Percentiles rank a stretch among this genome's conserved stretches.
Conservation (phyloP, 2,888 invertebrate genomes). For the Andrena praecox region DNA sequence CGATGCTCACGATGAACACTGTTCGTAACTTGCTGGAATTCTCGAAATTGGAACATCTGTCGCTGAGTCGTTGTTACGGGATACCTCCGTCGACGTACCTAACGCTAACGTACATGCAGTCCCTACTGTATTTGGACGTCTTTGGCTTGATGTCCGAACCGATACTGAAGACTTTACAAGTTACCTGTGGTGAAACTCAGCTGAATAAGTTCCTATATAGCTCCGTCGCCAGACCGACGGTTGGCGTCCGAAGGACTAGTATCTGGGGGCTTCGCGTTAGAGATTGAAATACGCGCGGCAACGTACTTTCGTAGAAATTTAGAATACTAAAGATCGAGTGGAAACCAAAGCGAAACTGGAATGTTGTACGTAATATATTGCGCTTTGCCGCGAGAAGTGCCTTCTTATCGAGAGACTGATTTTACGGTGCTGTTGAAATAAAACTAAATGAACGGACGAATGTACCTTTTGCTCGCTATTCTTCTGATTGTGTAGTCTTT, state of each 20-base stretch:
- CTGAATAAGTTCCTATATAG: slow-evolving; percentile 93
- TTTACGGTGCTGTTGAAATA: slow-evolving; percentile 47
- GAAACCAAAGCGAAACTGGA: slow-evolving; percentile 62
- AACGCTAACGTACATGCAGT: slow-evolving; percentile 87
- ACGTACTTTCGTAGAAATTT: slow-evolving; percentile 4
- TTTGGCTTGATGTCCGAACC: slow-evolving; percentile 91
- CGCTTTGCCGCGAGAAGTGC: slow-evolving; percentile 44
- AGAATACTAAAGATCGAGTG: slow-evolving; percentile 20
- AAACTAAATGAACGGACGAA: slow-evolving; percentile 27
- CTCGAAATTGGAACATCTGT: slow-evolving; percentile 90
- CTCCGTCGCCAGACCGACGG: slow-evolving; percentile 95
- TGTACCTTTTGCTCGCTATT: slow-evolving; percentile 13
- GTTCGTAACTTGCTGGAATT: slow-evolving; percentile 87
- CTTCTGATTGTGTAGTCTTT: neutral
- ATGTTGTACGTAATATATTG: slow-evolving; percentile 36
- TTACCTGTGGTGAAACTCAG: slow-evolving; percentile 87
- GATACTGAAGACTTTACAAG: slow-evolving; percentile 84
- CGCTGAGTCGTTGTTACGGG: slow-evolving; percentile 93
- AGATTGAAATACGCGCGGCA: slow-evolving; percentile 86
- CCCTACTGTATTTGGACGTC: slow-evolving; percentile 91
- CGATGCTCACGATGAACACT: slow-evolving; percentile 88
- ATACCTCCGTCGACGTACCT: slow-evolving; percentile 90
- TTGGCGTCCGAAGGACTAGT: slow-evolving; percentile 93
- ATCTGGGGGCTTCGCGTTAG: slow-evolving; percentile 95
- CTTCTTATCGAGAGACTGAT: slow-evolving; percentile 59